phyloP scores from a whole-genome alignment of 2,797 vertebrate species.

The Epinephelus coioides region DNA sequence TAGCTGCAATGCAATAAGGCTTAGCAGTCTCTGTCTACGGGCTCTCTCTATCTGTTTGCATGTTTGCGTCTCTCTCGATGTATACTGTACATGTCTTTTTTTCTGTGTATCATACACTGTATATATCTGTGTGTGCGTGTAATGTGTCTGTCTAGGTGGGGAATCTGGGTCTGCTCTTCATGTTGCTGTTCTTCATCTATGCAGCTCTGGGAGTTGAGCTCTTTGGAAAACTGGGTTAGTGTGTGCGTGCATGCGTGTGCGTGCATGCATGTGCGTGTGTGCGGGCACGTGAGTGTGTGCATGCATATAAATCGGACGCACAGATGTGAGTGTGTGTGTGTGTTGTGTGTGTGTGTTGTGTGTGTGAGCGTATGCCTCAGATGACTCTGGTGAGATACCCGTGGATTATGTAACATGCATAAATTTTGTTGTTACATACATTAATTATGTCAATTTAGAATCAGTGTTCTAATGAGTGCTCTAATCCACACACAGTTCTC shows the following conservation, averaged over 20 bases:
- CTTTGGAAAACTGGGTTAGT: slow-evolving; percentile 96
- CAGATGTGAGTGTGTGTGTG: slow-evolving; percentile 42
- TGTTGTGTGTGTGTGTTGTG: slow-evolving; percentile 36
- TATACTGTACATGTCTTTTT: slow-evolving; percentile 72
- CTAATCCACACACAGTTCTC: slow-evolving; percentile 56
- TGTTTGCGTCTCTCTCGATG: slow-evolving; percentile 61
- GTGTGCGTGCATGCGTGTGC: slow-evolving; percentile 65
- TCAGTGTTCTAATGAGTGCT: slow-evolving; percentile 47
- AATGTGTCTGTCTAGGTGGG: slow-evolving; percentile 91
- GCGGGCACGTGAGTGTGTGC: slow-evolving; percentile 39
- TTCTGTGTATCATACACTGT: slow-evolving; percentile 74
- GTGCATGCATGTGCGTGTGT: slow-evolving; percentile 30
- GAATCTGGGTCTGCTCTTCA: slow-evolving; percentile 99
- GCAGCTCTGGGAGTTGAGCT: slow-evolving; percentile 98
- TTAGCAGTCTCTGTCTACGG: slow-evolving; percentile 51
- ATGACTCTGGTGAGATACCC: slow-evolving; percentile 65
- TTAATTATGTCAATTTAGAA: slow-evolving; percentile 71
- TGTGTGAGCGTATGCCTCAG: slow-evolving; percentile 41
- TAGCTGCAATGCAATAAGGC: slow-evolving; percentile 41
- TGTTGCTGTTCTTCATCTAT: slow-evolving; percentile 99
- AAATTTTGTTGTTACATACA: slow-evolving; percentile 70
- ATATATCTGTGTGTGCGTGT: slow-evolving; percentile 76
- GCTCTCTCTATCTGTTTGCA: slow-evolving; percentile 70
- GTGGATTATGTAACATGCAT: slow-evolving; percentile 71
- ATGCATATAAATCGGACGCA: slow-evolving; percentile 15